phyloP scores from a whole-genome alignment of 1,140 invertebrate genomes.

The Achroia grisella region DNA sequence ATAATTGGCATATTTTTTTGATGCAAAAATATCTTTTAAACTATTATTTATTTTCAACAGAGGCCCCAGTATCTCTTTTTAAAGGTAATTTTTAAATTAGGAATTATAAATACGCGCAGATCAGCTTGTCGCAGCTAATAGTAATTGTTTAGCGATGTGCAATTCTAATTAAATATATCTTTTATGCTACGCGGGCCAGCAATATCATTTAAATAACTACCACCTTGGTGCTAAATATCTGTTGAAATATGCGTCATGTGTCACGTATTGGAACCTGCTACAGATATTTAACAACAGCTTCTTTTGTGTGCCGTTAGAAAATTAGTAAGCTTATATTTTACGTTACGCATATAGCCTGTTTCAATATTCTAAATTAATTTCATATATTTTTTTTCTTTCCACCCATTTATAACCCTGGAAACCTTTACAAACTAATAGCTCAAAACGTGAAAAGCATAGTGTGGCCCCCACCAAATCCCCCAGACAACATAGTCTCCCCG shows the following conservation, averaged over 20 bases:
- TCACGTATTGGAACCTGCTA: constrained; percentile 14
- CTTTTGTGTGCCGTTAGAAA: constrained; percentile 14
- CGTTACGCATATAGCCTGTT: constrained; percentile 22
- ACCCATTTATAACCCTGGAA: constrained; percentile 34
- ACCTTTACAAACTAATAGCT: constrained; percentile 52
- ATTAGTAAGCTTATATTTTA: constrained; percentile 11
- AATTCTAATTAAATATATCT: constrained; percentile 28
- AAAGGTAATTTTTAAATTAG: constrained; percentile 59
- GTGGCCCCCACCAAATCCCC: constrained; percentile 75
- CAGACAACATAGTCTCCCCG: constrained; percentile 58
- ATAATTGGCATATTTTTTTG: constrained; percentile 5
- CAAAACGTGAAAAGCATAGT: constrained; percentile 75
- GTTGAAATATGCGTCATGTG: constrained; percentile 25
- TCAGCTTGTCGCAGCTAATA: constrained; percentile 47
- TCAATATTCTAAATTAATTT: constrained; percentile 51
- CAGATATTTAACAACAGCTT: constrained; percentile 33
- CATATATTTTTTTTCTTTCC: constrained; percentile 55
- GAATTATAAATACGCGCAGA: constrained; percentile 33
- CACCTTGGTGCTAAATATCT: constrained; percentile 28
- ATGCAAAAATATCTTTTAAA: constrained; percentile 24
- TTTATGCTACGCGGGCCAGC: constrained; percentile 43
- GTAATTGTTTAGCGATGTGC: constrained; percentile 13
- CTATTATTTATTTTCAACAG: constrained; percentile 63
- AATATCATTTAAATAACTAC: constrained; percentile 45
- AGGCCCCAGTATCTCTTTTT: constrained; percentile 63